phyloP scores from a whole-genome alignment of 2,797 vertebrate genomes.

The Pangasius krempfi region DNA sequence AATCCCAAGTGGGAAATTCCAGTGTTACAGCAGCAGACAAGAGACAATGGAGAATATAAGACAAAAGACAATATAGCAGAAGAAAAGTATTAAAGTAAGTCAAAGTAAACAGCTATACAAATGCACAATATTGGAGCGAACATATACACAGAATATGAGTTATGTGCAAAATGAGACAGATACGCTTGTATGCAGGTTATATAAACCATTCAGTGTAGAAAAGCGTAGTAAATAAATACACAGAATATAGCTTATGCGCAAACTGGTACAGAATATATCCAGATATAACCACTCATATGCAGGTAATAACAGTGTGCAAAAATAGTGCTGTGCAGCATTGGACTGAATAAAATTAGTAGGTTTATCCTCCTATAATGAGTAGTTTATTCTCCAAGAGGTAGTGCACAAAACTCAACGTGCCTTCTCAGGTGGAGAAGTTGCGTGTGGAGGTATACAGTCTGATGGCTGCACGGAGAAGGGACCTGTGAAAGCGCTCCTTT shows the following conservation, averaged over 20 bases:
- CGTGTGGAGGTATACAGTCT: not conserved
- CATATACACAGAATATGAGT: no score
- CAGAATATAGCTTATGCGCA: not conserved
- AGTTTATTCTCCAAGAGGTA: not conserved
- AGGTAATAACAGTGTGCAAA: not conserved
- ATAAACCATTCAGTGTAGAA: not conserved
- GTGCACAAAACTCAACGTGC: not conserved
- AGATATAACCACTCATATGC: not conserved
- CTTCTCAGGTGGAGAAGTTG: not conserved
- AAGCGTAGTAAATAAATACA: not conserved
- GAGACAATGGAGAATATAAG: not conserved
- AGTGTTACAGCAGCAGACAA: not conserved
- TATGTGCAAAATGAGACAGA: no score
- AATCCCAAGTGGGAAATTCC: not conserved
- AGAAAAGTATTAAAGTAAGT: not conserved
- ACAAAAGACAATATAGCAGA: not conserved
- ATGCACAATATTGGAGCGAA: not conserved
- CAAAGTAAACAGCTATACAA: not conserved
- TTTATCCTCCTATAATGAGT: not conserved
- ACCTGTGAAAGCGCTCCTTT: not conserved
- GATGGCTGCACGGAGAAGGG: not conserved
- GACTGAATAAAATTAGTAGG: not conserved
- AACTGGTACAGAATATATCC: not conserved
- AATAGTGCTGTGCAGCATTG: not conserved
- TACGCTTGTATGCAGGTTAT: no score